These are phyloP conservation scores for Labeo calbasu DNA, from an alignment of 2,797 vertebrate species.

Conservation along the genomic window DNA sequence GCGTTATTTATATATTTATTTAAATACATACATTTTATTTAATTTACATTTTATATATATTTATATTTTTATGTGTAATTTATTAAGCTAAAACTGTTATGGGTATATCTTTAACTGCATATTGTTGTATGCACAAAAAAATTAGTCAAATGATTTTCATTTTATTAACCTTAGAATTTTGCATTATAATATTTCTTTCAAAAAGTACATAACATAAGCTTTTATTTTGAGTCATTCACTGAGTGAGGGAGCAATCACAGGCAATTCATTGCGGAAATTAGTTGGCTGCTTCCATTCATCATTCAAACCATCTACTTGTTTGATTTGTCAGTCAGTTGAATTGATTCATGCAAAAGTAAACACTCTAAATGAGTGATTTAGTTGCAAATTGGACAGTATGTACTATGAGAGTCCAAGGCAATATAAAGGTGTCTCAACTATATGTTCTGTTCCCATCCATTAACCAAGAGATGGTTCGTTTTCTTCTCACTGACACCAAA, in stretches of 20 bases:
- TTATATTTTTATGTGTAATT: too few species aligned
- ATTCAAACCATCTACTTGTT: neutral
- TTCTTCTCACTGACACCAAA: constrained; percentile 10
- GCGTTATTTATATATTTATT: too few species aligned
- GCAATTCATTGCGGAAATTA: neutral
- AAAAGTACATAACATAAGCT: neutral
- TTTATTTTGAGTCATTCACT: neutral
- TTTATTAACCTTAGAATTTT: neutral
- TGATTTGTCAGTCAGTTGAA: constrained; percentile 16
- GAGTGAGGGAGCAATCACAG: constrained; percentile 5
- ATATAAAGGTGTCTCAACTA: neutral
- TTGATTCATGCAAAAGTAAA: constrained; percentile 9
- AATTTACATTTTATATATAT: too few species aligned
- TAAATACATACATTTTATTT: too few species aligned
- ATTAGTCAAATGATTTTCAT: neutral
- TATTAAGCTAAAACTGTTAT: too few species aligned
- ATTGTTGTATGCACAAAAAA: neutral
- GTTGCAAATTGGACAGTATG: neutral
- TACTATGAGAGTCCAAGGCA: neutral
- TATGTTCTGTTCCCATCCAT: neutral
- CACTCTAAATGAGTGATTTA: too few species aligned
- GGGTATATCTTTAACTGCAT: too few species aligned
- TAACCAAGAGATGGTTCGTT: constrained; percentile 24
- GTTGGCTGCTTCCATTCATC: neutral
- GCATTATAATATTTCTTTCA: neutral